Conservation (phyloP, 2,113 vertebrate genomes). For the Dromas ardeola region DNA sequence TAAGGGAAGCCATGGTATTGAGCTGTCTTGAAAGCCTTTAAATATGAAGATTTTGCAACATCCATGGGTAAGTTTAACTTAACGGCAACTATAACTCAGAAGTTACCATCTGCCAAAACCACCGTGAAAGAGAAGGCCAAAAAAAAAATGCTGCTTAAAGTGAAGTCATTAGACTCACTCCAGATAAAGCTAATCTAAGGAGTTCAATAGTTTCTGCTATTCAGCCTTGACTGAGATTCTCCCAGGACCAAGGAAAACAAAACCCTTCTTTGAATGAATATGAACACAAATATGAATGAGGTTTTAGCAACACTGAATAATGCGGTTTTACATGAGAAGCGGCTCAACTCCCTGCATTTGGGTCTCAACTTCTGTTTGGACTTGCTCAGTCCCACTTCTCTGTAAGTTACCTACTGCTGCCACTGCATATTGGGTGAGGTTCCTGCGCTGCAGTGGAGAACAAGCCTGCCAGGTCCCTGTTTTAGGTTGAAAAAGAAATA, state of each 20-base stretch:
- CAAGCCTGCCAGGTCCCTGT: conserved; percentile 83
- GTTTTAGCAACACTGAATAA: background rate
- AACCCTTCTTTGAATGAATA: background rate
- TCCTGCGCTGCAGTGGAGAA: conserved; percentile 82
- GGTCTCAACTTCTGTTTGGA: background rate
- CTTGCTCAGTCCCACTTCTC: background rate
- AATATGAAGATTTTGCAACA: background rate
- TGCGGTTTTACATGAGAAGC: background rate
- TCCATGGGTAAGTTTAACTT: background rate
- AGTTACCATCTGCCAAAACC: background rate
- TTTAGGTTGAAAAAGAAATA: conserved; percentile 83
- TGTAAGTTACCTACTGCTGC: conserved; percentile 86
- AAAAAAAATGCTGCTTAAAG: background rate
- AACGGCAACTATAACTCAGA: background rate
- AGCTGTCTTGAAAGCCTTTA: background rate
- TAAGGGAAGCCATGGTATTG: background rate
- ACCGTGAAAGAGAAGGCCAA: background rate
- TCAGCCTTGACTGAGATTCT: background rate
- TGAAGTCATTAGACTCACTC: background rate
- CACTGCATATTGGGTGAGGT: conserved; percentile 87
- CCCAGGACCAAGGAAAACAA: background rate
- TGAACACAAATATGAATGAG: background rate
- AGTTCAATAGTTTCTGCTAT: background rate
- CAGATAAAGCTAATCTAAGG: background rate
- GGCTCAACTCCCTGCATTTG: background rate